Conservation (phyloP, 2,113 vertebrate genomes). For the Clarias gariepinus region DNA sequence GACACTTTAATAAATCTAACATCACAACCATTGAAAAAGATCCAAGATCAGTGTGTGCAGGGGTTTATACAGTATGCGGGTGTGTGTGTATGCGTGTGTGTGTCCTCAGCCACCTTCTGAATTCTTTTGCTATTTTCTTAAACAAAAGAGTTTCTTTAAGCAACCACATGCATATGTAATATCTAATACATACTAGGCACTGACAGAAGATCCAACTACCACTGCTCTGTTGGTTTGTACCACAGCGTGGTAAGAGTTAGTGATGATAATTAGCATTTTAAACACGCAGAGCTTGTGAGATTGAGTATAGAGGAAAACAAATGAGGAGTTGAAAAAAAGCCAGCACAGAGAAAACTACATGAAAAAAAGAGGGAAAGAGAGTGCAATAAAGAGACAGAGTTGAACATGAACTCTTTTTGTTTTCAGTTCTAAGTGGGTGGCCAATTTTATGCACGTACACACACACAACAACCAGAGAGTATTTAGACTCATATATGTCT, state of each 20-base stretch:
- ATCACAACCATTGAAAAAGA: constrained; percentile 19
- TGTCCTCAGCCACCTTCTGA: background rate
- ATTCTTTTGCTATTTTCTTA: background rate
- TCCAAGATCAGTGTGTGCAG: constrained; percentile 1
- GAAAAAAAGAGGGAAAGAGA: constrained; percentile 1
- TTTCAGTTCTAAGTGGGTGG: constrained; percentile 11
- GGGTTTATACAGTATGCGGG: background rate
- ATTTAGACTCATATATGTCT: constrained; percentile 30
- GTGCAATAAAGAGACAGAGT: background rate
- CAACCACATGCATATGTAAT: background rate
- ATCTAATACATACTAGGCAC: background rate
- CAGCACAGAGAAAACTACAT: constrained; percentile 1
- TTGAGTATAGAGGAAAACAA: background rate
- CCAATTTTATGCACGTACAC: background rate
- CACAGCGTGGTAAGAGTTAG: background rate
- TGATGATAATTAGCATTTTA: background rate
- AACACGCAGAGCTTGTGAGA: background rate
- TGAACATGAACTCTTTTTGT: constrained; percentile 27
- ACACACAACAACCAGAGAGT: background rate
- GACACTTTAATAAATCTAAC: constrained; percentile 34
- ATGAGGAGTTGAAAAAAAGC: background rate
- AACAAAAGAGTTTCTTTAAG: background rate
- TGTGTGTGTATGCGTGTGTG: constrained; percentile 2
- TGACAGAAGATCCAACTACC: background rate
- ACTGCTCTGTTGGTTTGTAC: background rate